Percentiles rank a stretch among this genome's conserved stretches.
Evolutionary conservation across 2,113 vertebrate species (phyloP).

Genomic region (Chloropsis hardwickii): DNA sequence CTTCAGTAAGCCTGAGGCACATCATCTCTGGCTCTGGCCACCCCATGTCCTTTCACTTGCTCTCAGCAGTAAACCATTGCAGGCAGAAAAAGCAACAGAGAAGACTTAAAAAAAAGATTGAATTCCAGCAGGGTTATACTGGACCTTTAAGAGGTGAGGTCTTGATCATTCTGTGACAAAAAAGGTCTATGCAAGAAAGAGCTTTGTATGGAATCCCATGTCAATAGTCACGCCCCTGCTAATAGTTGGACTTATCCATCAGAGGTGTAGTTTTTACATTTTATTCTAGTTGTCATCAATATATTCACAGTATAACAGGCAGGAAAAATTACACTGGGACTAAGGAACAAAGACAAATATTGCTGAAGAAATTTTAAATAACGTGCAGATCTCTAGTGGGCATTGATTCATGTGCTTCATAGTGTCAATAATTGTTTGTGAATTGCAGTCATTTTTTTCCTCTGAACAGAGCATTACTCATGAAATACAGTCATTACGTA

Average conservation of each 20-base stretch:
- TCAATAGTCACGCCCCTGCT: not conserved
- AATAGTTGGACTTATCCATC: not conserved
- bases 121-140: not conserved
- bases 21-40: not conserved
- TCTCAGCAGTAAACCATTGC: not conserved
- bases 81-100: not conserved
- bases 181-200: not conserved
- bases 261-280: not conserved
- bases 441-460: slow-evolving; percentile 1
- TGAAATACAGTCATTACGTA: slow-evolving; percentile 18
- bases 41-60: not conserved
- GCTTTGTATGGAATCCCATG: not conserved
- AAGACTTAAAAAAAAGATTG: not conserved
- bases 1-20: not conserved
- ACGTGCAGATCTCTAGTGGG: not conserved
- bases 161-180: not conserved
- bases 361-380: slow-evolving; percentile 5
- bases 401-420: slow-evolving; percentile 4
- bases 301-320: not conserved
- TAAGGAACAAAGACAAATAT: not conserved
- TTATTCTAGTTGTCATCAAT: not conserved
- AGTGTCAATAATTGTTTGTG: slow-evolving; percentile 26
- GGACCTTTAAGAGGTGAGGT: not conserved
- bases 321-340: not conserved
- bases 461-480: not conserved